phyloP scores from a whole-genome alignment of 1,140 invertebrate genomes.

The roundworm (Caenorhabditis elegans) region DNA sequence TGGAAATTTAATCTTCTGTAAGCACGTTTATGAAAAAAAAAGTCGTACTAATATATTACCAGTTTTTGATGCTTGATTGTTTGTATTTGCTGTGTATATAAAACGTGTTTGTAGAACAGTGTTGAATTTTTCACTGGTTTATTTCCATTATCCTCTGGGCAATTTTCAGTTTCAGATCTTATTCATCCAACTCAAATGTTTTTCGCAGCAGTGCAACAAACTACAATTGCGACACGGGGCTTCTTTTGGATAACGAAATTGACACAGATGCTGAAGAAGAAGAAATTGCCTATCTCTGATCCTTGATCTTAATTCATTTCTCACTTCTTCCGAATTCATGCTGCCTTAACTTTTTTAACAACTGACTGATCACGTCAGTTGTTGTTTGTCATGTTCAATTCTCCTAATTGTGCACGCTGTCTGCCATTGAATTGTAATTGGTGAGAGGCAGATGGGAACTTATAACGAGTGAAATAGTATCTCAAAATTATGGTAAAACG shows the following conservation, averaged over 20 bases:
- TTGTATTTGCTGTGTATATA: too few relatives aligned
- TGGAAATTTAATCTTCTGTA: too few relatives aligned
- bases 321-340: neutral
- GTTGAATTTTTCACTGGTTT: too few relatives aligned
- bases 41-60: too few relatives aligned
- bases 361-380: neutral
- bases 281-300: constrained; percentile 2
- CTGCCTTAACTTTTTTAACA: neutral
- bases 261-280: constrained; percentile 11
- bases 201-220: neutral
- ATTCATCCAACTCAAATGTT: neutral
- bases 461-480: neutral
- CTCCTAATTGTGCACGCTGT: neutral
- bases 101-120: too few relatives aligned
- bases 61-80: too few relatives aligned
- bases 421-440: neutral
- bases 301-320: neutral
- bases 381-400: neutral
- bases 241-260: neutral
- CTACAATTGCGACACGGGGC: neutral
- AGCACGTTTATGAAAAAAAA: too few relatives aligned
- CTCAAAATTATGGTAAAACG: neutral
- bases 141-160: neutral
- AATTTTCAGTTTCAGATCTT: neutral
- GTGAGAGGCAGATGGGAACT: neutral